These are phyloP conservation scores for Phasianus colchicus DNA, from an alignment of 2,113 vertebrate species.

Conservation along the genomic window DNA sequence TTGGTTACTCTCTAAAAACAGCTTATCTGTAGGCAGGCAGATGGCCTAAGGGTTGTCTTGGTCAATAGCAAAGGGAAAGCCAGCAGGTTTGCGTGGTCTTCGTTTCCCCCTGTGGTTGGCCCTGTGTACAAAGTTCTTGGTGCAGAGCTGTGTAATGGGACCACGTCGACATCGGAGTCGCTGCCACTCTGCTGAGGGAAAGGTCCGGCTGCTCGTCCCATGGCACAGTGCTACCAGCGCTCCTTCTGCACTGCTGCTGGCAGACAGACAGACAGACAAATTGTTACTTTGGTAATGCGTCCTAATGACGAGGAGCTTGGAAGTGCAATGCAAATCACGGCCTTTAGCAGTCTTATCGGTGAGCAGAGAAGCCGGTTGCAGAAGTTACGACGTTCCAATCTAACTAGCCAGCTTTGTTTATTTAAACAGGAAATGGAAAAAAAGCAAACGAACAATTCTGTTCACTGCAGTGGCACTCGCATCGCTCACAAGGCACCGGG, in stretches of 20 bases:
- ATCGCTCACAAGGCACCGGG: background rate
- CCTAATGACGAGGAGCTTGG: background rate
- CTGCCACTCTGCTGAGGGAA: background rate
- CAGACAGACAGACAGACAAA: slow-evolving; percentile 40
- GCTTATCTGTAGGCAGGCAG: slow-evolving; percentile 22
- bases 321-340: slow-evolving; percentile 36
- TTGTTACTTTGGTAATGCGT: slow-evolving; percentile 1
- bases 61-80: background rate
- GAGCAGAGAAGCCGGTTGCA: background rate
- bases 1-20: background rate
- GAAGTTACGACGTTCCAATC: background rate
- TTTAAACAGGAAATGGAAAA: background rate
- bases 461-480: background rate
- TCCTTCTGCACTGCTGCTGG: background rate
- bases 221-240: background rate
- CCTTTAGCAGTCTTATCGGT: background rate
- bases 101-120: accelerated
- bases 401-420: background rate
- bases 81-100: background rate
- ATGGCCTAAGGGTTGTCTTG: background rate
- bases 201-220: background rate
- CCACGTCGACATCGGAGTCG: background rate
- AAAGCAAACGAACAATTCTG: background rate
- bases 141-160: background rate
- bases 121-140: background rate